Base-by-base conservation (phyloP, 2,888 invertebrate genomes). In the Apantesis nais region DNA sequence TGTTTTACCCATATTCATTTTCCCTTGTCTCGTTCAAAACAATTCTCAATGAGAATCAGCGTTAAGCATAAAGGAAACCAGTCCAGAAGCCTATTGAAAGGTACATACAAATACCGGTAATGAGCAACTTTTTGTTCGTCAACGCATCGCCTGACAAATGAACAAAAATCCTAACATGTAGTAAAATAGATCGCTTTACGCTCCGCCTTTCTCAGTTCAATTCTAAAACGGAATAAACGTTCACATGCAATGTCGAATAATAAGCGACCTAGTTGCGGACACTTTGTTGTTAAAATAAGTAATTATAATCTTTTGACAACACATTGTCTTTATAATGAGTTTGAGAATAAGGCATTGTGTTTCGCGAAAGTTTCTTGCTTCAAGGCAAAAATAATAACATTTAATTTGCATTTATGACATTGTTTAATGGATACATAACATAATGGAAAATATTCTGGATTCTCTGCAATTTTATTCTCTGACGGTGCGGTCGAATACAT, bases 281-380 rank as follows among this genome's bases (percentile, higher is more conserved):
- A 79, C 78, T 72, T 82, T 81, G 78, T 78, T 81, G 75, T 80
- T 69, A 77, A 80, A 83, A 78, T 81, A 78, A 83, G 79, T 81
- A 83, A 83, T 83, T 83, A 83, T 83, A 83, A 77, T 81, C 70
- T 82, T 82, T 82, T 83, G 83, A 83, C 82, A 81, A 79, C 75
- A 77, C 80, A 83, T 82, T 81, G 80, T 83, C 66, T 76, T 31
- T 68, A 22, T 83, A 81, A 83, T 81, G 75, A 77, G 77, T 77
- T 73, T 75, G 82, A 63, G 82, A 83, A 83, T 67, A 70, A 67
- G 71, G 74, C 74, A 80, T 80, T 81, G 83, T 80, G 68, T 77
- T 74, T 72, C 64, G 80, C 78, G 78, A 83, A 78, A 82, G 78
- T 82, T 75, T 74, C 70, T 68, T 70, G 52, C 74, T 74, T 74